Evolutionary conservation across 2,888 invertebrate genomes (phyloP).

Genomic region (Sarcophaga carnaria): DNA sequence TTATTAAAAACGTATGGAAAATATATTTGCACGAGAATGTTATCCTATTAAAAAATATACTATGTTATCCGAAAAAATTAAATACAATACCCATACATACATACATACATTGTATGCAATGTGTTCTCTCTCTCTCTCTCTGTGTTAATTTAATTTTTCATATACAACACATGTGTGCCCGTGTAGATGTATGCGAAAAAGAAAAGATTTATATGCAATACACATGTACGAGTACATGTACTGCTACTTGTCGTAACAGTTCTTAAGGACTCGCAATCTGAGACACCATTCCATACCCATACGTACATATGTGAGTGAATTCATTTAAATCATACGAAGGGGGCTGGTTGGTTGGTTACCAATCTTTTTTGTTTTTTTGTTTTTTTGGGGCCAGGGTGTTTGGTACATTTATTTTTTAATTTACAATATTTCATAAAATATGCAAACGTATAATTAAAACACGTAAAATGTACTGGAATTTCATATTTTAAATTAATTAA

Average conservation of each 20-base stretch:
- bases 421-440: constrained; percentile 36
- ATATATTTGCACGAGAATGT: too few species aligned
- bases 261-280: background rate
- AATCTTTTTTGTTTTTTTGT: background rate
- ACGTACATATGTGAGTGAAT: background rate
- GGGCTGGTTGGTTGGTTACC: background rate
- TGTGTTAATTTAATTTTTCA: constrained; percentile 3
- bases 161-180: background rate
- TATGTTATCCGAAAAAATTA: too few species aligned
- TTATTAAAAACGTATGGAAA: too few species aligned
- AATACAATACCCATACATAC: too few species aligned
- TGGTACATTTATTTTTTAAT: constrained; percentile 13
- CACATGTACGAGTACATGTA: constrained; percentile 7
- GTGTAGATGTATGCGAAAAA: background rate
- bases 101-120: too few species aligned
- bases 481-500: constrained; percentile 27
- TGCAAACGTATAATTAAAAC: constrained; percentile 54
- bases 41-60: too few species aligned
- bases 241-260: background rate
- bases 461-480: constrained; percentile 38
- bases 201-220: constrained; percentile 23
- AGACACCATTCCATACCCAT: background rate
- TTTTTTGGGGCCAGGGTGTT: background rate
- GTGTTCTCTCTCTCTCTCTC: background rate
- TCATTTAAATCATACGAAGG: background rate